These are phyloP conservation scores for Thamnophis sirtalis DNA, from an alignment of 2,113 vertebrate genomes.

Conservation along the genomic window DNA sequence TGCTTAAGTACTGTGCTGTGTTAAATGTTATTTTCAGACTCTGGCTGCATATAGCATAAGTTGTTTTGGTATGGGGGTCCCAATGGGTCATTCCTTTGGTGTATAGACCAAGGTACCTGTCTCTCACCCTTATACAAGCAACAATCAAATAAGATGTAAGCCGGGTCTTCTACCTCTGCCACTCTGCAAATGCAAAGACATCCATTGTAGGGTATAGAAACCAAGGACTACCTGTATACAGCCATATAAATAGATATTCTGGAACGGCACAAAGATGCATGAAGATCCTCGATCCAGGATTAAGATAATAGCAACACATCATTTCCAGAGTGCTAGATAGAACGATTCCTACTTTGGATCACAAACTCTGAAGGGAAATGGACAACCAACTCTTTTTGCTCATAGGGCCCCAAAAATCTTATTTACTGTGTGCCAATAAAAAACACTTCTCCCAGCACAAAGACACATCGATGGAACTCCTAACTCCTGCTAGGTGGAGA, in stretches of 20 bases:
- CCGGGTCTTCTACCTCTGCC: too few relatives aligned
- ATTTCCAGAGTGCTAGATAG: neutral
- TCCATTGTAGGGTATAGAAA: too few relatives aligned
- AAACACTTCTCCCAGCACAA: neutral
- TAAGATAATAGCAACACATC: neutral
- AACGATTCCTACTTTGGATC: neutral
- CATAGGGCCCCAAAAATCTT: neutral
- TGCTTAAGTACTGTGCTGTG: too few relatives aligned
- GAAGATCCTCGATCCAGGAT: neutral
- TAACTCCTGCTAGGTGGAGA: neutral
- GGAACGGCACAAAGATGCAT: neutral
- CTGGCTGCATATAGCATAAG: too few relatives aligned
- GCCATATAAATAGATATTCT: neutral
- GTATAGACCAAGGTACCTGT: too few relatives aligned
- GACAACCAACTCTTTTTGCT: neutral
- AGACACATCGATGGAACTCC: neutral
- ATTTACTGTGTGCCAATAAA: neutral
- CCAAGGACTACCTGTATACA: neutral
- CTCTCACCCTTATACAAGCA: too few relatives aligned
- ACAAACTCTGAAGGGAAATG: neutral
- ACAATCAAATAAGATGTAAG: too few relatives aligned
- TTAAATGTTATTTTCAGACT: too few relatives aligned
- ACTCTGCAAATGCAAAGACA: too few relatives aligned
- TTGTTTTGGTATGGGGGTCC: too few relatives aligned
- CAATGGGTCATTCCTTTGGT: too few relatives aligned